phyloP scores from a whole-genome alignment of 2,888 invertebrate genomes.

The Antheraea yamamai region DNA sequence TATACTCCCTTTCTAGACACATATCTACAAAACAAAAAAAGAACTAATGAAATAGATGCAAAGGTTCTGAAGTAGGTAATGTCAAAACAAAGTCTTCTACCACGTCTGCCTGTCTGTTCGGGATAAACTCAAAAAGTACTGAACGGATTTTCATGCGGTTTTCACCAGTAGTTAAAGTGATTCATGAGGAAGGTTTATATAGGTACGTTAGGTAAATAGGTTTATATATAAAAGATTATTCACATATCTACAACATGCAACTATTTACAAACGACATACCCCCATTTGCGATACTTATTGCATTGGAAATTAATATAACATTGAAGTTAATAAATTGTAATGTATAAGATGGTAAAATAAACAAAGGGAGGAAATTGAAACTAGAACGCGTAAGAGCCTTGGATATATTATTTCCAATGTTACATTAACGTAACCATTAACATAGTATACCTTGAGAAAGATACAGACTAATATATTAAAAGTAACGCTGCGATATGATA shows the following conservation, averaged over 20 bases:
- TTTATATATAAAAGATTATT: neutral
- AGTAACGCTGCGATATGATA: neutral
- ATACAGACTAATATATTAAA: neutral
- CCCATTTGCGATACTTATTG: neutral
- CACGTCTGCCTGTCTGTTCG: too few species aligned
- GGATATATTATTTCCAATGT: conserved; percentile 53
- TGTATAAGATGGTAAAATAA: neutral
- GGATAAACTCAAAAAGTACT: too few species aligned
- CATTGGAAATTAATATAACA: neutral
- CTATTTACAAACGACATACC: too few species aligned
- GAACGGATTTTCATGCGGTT: too few species aligned
- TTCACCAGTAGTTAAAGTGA: too few species aligned
- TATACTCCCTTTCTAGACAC: too few species aligned
- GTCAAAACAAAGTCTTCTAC: too few species aligned
- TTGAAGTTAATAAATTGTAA: neutral
- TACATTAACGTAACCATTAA: conserved; percentile 48
- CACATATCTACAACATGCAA: neutral
- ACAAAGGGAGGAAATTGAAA: conserved; percentile 25
- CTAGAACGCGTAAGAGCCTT: conserved; percentile 48
- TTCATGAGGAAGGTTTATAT: too few species aligned
- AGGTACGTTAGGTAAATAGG: too few species aligned
- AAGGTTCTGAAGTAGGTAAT: too few species aligned
- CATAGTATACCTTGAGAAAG: conserved; percentile 39
- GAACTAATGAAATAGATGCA: too few species aligned
- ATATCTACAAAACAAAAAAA: too few species aligned